phyloP scores from a whole-genome alignment of 1,140 invertebrate species.

The Bombyx mandarina region DNA sequence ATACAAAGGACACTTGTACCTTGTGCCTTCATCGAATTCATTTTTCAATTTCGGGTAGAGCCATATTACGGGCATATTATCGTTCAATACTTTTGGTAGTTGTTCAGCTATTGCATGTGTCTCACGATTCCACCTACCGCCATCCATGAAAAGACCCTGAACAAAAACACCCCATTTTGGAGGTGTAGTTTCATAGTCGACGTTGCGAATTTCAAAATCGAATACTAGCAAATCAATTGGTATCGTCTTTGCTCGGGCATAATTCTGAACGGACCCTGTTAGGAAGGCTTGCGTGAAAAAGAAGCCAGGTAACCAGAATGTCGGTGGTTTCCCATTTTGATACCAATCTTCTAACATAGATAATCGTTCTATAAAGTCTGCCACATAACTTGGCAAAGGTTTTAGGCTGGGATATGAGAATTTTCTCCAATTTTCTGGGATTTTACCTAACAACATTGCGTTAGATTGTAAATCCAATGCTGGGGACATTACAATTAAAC shows the following conservation, averaged over 20 bases:
- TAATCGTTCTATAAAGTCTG: slow-evolving; percentile 87
- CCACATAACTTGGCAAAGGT: slow-evolving; percentile 87
- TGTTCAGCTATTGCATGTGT: slow-evolving; percentile 80
- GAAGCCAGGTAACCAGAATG: slow-evolving; percentile 95
- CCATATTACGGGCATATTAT: slow-evolving; percentile 84
- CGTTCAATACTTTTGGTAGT: slow-evolving; percentile 85
- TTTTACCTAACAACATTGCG: slow-evolving; percentile 78
- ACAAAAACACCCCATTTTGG: slow-evolving; percentile 86
- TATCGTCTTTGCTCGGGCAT: slow-evolving; percentile 87
- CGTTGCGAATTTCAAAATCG: slow-evolving; percentile 79
- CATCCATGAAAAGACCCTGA: slow-evolving; percentile 87
- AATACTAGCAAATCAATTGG: slow-evolving; percentile 90
- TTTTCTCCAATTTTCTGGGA: slow-evolving; percentile 85
- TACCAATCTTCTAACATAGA: slow-evolving; percentile 85
- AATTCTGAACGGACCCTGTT: slow-evolving; percentile 93
- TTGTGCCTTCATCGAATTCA: slow-evolving; percentile 70
- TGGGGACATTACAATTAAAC: slow-evolving; percentile 88
- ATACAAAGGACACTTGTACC: slow-evolving; percentile 89
- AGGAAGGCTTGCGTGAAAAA: slow-evolving; percentile 96
- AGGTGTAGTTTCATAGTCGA: slow-evolving; percentile 56
- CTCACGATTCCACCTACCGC: slow-evolving; percentile 84
- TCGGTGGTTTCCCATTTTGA: slow-evolving; percentile 80
- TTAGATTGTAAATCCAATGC: slow-evolving; percentile 81
- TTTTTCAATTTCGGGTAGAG: slow-evolving; percentile 74
- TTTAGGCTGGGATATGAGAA: slow-evolving; percentile 94